Conservation (phyloP, 2,797 vertebrate species). For the Prunella strophiata region DNA sequence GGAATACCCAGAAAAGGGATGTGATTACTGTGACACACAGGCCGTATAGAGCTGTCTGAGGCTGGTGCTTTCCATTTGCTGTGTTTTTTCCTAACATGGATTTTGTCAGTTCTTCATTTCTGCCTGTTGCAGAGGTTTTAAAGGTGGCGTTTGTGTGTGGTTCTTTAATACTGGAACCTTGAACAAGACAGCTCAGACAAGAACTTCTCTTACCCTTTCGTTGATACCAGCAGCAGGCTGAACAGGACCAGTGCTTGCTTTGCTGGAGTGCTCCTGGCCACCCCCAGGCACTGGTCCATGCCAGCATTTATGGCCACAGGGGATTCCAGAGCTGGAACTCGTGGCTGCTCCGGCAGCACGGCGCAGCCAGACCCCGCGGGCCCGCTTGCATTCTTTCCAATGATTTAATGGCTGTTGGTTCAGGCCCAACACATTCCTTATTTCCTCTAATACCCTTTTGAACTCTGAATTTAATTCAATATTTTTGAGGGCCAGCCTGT, state of each 20-base stretch:
- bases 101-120: not conserved
- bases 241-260: accelerated
- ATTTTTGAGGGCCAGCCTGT: not conserved
- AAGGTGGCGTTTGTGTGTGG: not conserved
- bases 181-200: not conserved
- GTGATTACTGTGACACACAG: not conserved
- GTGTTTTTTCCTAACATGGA: not conserved
- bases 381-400: accelerated
- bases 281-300: not conserved
- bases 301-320: not conserved
- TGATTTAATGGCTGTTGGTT: not conserved
- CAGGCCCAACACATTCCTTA: not conserved
- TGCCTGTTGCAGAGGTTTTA: not conserved
- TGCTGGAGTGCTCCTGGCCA: not conserved
- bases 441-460: not conserved
- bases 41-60: not conserved
- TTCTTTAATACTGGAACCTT: not conserved
- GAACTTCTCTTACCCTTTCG: not conserved
- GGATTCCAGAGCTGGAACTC: not conserved
- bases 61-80: not conserved
- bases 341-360: not conserved
- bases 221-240: not conserved
- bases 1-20: not conserved
- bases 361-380: not conserved
- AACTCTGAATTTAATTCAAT: not conserved